These are phyloP conservation scores for Toxotes jaculatrix DNA, from an alignment of 2,113 vertebrate species.

Conservation along the genomic window DNA sequence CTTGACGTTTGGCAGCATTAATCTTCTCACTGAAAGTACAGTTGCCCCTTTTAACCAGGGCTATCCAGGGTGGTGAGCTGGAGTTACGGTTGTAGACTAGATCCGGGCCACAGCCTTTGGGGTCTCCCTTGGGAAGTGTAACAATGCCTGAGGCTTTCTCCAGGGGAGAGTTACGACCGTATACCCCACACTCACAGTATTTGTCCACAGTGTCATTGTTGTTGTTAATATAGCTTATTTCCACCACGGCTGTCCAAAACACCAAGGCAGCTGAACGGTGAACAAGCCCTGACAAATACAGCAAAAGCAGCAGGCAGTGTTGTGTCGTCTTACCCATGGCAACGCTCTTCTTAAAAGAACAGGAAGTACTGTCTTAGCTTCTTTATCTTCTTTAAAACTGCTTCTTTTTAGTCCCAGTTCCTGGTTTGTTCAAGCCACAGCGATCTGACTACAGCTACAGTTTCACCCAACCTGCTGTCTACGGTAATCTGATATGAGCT, in stretches of 20 bases:
- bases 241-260: conserved; percentile 77
- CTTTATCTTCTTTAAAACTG: conserved; percentile 51
- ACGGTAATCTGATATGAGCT: conserved; percentile 80
- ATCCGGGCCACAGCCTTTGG: conserved; percentile 68
- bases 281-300: conserved; percentile 70
- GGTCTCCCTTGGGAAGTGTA: conserved; percentile 68
- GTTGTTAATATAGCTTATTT: conserved; percentile 54
- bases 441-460: conserved; percentile 43
- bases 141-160: conserved; percentile 51
- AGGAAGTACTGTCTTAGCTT: conserved; percentile 45
- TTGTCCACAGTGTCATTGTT: conserved; percentile 59
- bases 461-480: conserved; percentile 73
- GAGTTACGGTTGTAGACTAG: conserved; percentile 51
- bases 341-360: conserved; percentile 60
- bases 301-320: conserved; percentile 59
- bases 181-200: conserved; percentile 80
- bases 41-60: conserved; percentile 91
- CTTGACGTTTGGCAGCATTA: conserved; percentile 74
- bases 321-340: conserved; percentile 69
- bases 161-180: conserved; percentile 66
- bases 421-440: conserved; percentile 51
- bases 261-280: conserved; percentile 59
- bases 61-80: conserved; percentile 84
- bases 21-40: conserved; percentile 92
- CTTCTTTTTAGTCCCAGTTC: conserved; percentile 50